Evolutionary conservation across 1,140 invertebrate genomes (phyloP).

Genomic region (Zaprionus nigranus): DNA sequence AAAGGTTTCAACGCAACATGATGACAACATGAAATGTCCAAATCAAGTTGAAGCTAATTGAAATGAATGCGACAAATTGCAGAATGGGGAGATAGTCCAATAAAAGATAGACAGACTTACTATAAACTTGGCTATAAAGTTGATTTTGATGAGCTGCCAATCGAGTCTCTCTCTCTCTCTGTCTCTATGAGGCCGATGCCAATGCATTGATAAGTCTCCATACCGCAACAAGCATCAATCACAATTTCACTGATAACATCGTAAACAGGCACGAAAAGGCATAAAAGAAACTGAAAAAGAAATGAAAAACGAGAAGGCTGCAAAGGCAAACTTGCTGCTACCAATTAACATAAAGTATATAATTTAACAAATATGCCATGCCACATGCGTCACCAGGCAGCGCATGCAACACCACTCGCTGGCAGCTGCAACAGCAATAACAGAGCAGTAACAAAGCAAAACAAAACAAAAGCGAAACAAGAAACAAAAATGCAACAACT

Average conservation of each 20-base stretch:
- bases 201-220: constrained; percentile 57
- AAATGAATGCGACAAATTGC: constrained; percentile 51
- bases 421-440: constrained; percentile 14
- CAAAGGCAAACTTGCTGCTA: background rate
- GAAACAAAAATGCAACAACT: constrained; percentile 15
- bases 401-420: background rate
- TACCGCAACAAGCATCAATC: constrained; percentile 46
- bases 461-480: constrained; percentile 6
- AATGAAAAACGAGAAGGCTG: constrained; percentile 26
- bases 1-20: constrained; percentile 14
- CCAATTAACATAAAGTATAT: constrained; percentile 55
- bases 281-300: constrained; percentile 17
- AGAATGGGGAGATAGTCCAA: constrained; percentile 5
- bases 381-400: constrained; percentile 7
- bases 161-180: background rate
- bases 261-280: constrained; percentile 52
- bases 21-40: constrained; percentile 8
- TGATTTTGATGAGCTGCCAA: background rate
- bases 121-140: constrained; percentile 44
- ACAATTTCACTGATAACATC: constrained; percentile 67
- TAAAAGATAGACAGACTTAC: background rate
- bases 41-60: constrained; percentile 31
- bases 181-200: constrained; percentile 10
- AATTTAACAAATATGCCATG: constrained; percentile 48
- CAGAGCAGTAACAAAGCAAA: background rate